A percentile compares a stretch with the other conserved stretches of the same genome.
These are phyloP conservation scores for Zaprionus nigranus DNA, from an alignment of 1,140 invertebrate species.

Conservation along the genomic window DNA sequence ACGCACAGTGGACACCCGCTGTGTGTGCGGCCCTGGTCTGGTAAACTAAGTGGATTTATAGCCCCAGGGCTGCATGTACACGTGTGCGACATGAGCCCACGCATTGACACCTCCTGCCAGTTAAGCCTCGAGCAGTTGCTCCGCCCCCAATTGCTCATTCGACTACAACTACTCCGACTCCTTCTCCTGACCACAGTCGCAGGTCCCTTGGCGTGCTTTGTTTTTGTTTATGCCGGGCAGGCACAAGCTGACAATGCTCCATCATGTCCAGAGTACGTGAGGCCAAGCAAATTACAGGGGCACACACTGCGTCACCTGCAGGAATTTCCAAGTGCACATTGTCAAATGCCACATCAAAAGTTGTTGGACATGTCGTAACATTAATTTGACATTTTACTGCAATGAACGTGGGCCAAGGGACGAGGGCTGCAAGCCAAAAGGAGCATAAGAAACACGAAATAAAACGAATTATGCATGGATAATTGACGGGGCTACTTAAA, in stretches of 20 bases:
- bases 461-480: slow-evolving; percentile 45
- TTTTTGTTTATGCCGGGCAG: slow-evolving; percentile 78
- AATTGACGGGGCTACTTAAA: slow-evolving; percentile 53
- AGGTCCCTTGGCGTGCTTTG: slow-evolving; percentile 69
- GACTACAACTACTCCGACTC: slow-evolving; percentile 4
- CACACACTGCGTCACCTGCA: slow-evolving; percentile 79
- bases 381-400: slow-evolving; percentile 82
- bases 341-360: slow-evolving; percentile 78
- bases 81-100: slow-evolving; percentile 70
- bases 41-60: slow-evolving; percentile 71
- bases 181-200: slow-evolving; percentile 41
- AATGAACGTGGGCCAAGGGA: slow-evolving; percentile 27
- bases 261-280: slow-evolving; percentile 72
- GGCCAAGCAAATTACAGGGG: slow-evolving; percentile 79
- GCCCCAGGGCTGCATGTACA: slow-evolving; percentile 56
- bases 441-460: background rate
- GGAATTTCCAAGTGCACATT: slow-evolving; percentile 78
- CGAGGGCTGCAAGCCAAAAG: background rate
- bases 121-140: background rate
- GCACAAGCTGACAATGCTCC: slow-evolving; percentile 71
- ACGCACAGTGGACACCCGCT: background rate
- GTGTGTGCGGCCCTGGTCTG: slow-evolving; percentile 28
- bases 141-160: background rate
- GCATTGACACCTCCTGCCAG: slow-evolving; percentile 70
- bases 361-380: slow-evolving; percentile 80